These are phyloP conservation scores for Ictalurus furcatus DNA, from an alignment of 2,113 vertebrate species.

Conservation along the genomic window DNA sequence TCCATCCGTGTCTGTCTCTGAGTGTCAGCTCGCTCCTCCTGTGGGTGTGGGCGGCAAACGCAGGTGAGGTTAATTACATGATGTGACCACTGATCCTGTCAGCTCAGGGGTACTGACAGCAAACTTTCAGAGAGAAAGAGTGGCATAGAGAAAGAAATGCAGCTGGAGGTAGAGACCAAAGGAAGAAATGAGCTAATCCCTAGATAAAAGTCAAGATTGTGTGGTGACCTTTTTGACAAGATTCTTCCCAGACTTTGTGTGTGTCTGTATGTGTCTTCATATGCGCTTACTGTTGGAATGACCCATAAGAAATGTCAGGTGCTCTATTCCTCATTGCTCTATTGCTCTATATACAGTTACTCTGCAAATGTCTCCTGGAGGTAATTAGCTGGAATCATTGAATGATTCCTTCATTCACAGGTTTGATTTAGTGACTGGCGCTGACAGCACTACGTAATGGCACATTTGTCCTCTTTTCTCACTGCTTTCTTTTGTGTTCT, in stretches of 20 bases:
- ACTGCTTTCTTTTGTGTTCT: constrained; percentile 43
- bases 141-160: background rate
- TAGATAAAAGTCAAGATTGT: constrained; percentile 9
- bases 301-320: background rate
- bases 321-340: background rate
- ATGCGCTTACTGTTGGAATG: background rate
- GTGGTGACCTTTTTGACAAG: constrained; percentile 19
- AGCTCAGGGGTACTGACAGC: constrained; percentile 14
- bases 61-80: constrained; percentile 47
- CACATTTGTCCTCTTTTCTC: constrained; percentile 24
- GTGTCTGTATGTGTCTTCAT: background rate
- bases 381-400: constrained; percentile 37
- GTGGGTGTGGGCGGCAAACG: background rate
- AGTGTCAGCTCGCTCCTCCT: background rate
- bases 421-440: constrained; percentile 23
- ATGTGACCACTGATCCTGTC: constrained; percentile 30
- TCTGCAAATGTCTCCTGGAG: constrained; percentile 38
- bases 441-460: constrained; percentile 17
- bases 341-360: background rate
- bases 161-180: background rate
- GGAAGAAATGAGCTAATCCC: constrained; percentile 16
- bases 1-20: background rate
- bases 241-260: background rate
- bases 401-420: constrained; percentile 23
- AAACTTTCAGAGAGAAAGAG: constrained; percentile 11